These are phyloP conservation scores for Pterocles orientalis DNA, from an alignment of 2,113 vertebrate genomes.

Conservation along the genomic window DNA sequence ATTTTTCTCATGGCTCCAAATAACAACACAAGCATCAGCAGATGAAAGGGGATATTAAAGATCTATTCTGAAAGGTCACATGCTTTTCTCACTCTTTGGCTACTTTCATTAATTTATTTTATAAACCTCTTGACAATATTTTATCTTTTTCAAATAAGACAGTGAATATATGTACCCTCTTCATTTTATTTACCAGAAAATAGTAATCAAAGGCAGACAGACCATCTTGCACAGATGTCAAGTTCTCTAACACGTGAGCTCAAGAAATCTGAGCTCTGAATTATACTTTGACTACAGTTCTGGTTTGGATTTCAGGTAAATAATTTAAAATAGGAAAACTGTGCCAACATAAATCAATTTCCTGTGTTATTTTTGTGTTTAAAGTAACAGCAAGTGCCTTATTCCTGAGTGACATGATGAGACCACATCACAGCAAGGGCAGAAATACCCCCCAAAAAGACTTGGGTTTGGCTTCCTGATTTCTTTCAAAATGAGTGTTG, in stretches of 20 bases:
- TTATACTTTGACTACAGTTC: conserved; percentile 48
- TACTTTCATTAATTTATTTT: conserved; percentile 11
- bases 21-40: neutral
- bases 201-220: conserved; percentile 49
- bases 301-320: conserved; percentile 73
- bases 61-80: neutral
- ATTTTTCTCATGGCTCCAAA: neutral
- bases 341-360: conserved; percentile 72
- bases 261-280: conserved; percentile 57
- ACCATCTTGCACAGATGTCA: conserved; percentile 47
- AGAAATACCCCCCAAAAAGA: conserved; percentile 52
- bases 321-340: conserved; percentile 62
- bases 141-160: neutral
- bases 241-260: neutral
- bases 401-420: conserved; percentile 69
- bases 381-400: conserved; percentile 64
- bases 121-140: neutral
- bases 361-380: conserved; percentile 61
- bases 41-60: neutral
- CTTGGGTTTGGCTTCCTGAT: conserved; percentile 37
- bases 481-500: conserved; percentile 44
- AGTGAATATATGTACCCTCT: neutral
- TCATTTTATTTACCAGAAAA: conserved; percentile 45
- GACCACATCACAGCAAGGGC: conserved; percentile 49
- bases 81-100: neutral